phyloP scores from a whole-genome alignment of 92 coral and sea anemone species.

The Phenganax subtilis region DNA sequence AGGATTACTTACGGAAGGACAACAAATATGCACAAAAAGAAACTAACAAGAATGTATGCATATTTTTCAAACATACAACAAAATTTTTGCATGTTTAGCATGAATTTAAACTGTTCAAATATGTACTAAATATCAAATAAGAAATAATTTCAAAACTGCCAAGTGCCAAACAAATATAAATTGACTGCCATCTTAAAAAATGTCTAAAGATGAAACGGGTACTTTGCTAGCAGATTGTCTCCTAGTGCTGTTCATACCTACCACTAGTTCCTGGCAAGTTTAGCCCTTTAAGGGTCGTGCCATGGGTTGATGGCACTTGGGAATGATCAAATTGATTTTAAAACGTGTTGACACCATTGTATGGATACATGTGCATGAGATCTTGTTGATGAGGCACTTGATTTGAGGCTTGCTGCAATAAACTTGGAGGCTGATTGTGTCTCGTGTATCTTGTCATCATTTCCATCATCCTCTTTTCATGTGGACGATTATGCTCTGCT shows the following conservation, averaged over 20 bases:
- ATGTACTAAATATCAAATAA: too few species aligned
- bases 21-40: too few species aligned
- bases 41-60: too few species aligned
- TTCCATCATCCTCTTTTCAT: slow-evolving; percentile 45
- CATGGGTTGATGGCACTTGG: slow-evolving; percentile 22
- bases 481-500: slow-evolving; percentile 48
- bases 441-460: slow-evolving; percentile 35
- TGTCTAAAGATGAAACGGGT: background rate
- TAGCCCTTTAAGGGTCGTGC: slow-evolving; percentile 23
- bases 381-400: slow-evolving; percentile 43
- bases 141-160: too few species aligned
- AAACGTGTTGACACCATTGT: slow-evolving; percentile 3
- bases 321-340: slow-evolving; percentile 11
- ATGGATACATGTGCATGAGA: slow-evolving; percentile 14
- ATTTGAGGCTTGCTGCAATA: slow-evolving; percentile 14
- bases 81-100: too few species aligned
- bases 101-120: too few species aligned
- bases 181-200: background rate
- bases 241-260: slow-evolving; percentile 35
- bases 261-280: slow-evolving; percentile 25
- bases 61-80: too few species aligned
- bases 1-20: too few species aligned
- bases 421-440: slow-evolving; percentile 16
- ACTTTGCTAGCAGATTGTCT: background rate
- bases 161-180: background rate